These are phyloP conservation scores for Oscheius sp. DNA, from an alignment of 2,888 invertebrate species.

Conservation along the genomic window DNA sequence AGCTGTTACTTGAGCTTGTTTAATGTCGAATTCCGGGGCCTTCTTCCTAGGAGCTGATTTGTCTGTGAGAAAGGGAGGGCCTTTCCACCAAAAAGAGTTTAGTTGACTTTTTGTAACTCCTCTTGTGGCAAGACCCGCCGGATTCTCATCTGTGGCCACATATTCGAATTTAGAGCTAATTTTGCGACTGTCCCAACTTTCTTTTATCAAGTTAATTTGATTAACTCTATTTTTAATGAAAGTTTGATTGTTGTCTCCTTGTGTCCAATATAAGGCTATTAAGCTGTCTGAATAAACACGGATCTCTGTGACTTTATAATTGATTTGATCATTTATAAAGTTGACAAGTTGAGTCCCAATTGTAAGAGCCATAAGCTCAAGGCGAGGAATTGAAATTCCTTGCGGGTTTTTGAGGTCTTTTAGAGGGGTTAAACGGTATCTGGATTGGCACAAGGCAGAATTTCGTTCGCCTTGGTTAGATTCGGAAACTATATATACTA, in stretches of 20 bases:
- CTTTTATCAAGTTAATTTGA: neutral
- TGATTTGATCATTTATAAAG: neutral
- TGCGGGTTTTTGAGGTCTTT: neutral
- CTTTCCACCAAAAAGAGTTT: neutral
- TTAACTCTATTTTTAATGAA: slow-evolving; percentile 6
- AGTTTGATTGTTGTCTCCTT: neutral
- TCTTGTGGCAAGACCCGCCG: slow-evolving; percentile 9
- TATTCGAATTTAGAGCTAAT: neutral
- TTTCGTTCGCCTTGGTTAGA: neutral
- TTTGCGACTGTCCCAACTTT: neutral
- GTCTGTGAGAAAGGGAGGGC: neutral
- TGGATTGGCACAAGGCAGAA: neutral
- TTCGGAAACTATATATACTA: neutral
- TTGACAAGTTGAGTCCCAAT: neutral
- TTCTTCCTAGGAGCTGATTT: neutral
- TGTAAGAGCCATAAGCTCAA: neutral
- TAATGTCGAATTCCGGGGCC: neutral
- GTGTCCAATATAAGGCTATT: neutral
- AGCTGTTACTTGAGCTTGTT: neutral
- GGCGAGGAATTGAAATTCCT: neutral
- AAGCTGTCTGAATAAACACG: neutral
- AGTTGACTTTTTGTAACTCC: neutral
- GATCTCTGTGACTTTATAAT: neutral
- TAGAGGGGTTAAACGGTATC: neutral
- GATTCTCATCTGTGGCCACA: slow-evolving; percentile 1